These are phyloP conservation scores for Cepphus grylle DNA, from an alignment of 2,113 vertebrate genomes.

Conservation along the genomic window DNA sequence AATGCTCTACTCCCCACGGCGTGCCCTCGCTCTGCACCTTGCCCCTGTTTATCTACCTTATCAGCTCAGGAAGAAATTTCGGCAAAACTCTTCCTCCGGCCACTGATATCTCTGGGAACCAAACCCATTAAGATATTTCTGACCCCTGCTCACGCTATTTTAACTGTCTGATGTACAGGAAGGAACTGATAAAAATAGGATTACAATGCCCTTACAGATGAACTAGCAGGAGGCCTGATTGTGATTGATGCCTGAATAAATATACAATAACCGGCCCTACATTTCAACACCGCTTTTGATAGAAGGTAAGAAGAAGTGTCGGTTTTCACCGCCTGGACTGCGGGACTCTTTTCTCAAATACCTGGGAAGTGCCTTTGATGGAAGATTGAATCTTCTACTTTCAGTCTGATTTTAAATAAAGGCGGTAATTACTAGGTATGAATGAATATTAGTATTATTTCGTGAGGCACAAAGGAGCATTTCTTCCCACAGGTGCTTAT, in stretches of 20 bases:
- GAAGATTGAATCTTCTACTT: neutral
- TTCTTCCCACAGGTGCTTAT: neutral
- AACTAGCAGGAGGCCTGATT: constrained; percentile 72
- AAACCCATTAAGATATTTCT: constrained; percentile 82
- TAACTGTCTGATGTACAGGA: constrained; percentile 82
- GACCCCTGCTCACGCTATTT: constrained; percentile 76
- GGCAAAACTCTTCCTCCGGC: constrained; percentile 74
- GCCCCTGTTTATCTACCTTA: constrained; percentile 66
- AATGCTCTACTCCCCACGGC: neutral
- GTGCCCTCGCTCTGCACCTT: constrained; percentile 35
- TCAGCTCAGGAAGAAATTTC: constrained; percentile 78
- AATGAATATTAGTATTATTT: neutral
- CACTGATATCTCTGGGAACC: constrained; percentile 79
- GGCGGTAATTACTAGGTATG: neutral
- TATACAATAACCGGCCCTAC: constrained; percentile 74
- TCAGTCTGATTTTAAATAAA: neutral
- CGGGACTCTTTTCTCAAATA: constrained; percentile 53
- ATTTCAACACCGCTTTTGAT: constrained; percentile 73
- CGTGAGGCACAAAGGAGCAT: neutral
- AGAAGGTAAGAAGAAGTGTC: constrained; percentile 59
- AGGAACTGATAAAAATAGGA: constrained; percentile 88
- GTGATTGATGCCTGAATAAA: constrained; percentile 86
- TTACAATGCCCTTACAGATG: constrained; percentile 80
- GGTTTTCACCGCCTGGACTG: constrained; percentile 45
- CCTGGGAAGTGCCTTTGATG: constrained; percentile 25